Percentiles rank a stretch among this genome's conserved stretches.
These are phyloP conservation scores for Cheirogaleus medius DNA, from an alignment of 2,113 vertebrate genomes.

Conservation along the genomic window DNA sequence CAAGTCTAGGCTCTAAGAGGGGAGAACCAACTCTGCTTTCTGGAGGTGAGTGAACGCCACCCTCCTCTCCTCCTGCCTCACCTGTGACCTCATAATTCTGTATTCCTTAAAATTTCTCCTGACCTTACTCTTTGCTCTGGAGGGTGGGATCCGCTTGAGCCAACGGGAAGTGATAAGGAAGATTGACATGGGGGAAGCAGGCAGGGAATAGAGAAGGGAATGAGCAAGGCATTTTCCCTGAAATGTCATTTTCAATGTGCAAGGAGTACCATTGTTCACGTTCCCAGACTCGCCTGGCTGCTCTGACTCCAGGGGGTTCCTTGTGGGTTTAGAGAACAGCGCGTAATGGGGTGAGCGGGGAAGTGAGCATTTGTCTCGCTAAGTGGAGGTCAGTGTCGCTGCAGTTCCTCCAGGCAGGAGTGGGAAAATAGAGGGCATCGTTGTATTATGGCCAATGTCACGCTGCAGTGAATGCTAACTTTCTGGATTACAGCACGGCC, in stretches of 20 bases:
- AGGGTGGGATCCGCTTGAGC: background rate
- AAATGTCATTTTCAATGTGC: background rate
- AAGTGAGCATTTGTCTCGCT: background rate
- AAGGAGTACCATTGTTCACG: background rate
- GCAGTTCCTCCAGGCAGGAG: background rate
- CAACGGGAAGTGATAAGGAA: background rate
- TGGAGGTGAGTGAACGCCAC: background rate
- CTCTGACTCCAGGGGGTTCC: background rate
- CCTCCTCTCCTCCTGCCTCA: background rate
- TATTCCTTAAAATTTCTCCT: background rate
- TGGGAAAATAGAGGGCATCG: background rate
- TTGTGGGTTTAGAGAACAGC: background rate
- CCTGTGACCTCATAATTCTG: background rate
- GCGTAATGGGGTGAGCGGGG: background rate
- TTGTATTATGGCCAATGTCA: background rate
- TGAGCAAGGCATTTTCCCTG: background rate
- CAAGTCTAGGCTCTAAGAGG: background rate
- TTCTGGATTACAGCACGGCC: background rate
- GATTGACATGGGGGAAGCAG: background rate
- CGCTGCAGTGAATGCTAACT: background rate
- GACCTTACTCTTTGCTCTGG: background rate
- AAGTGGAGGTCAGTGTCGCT: background rate
- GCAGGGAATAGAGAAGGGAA: background rate
- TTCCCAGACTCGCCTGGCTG: background rate
- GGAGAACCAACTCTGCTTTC: background rate